Evolutionary conservation across 2,888 invertebrate genomes (phyloP).

Genomic region (Melolontha melolontha): DNA sequence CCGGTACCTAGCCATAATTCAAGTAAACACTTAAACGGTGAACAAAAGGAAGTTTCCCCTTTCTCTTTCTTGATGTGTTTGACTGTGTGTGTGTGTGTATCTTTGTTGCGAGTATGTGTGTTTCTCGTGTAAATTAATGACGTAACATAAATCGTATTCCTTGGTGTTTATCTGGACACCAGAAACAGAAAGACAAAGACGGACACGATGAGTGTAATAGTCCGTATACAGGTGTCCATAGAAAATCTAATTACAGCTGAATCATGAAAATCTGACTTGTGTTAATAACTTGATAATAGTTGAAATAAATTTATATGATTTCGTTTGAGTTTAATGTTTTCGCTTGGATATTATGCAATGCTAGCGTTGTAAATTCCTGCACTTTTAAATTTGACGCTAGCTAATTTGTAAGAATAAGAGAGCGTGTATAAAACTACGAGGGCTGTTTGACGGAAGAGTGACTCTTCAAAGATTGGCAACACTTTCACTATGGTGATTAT

Average conservation of each 20-base stretch:
- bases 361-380: too few relatives aligned
- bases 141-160: constrained; percentile 47
- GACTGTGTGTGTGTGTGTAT: not conserved
- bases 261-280: too few relatives aligned
- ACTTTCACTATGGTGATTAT: too few relatives aligned
- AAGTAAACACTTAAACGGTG: constrained; percentile 25
- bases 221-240: constrained; percentile 29
- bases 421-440: too few relatives aligned
- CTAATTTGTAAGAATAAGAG: too few relatives aligned
- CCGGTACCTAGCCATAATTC: constrained; percentile 11
- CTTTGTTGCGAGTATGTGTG: constrained; percentile 19
- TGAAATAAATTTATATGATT: too few relatives aligned
- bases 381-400: too few relatives aligned
- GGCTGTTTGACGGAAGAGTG: too few relatives aligned
- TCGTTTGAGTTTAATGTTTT: too few relatives aligned
- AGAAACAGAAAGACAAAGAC: constrained; percentile 36
- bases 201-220: constrained; percentile 36
- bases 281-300: too few relatives aligned
- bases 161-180: constrained; percentile 45
- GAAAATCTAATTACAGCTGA: not conserved
- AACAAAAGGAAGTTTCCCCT: constrained; percentile 35
- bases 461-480: too few relatives aligned
- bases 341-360: too few relatives aligned
- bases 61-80: constrained; percentile 8
- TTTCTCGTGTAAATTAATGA: constrained; percentile 48